phyloP scores from a whole-genome alignment of 1,140 invertebrate species.

The Samia ricini region DNA sequence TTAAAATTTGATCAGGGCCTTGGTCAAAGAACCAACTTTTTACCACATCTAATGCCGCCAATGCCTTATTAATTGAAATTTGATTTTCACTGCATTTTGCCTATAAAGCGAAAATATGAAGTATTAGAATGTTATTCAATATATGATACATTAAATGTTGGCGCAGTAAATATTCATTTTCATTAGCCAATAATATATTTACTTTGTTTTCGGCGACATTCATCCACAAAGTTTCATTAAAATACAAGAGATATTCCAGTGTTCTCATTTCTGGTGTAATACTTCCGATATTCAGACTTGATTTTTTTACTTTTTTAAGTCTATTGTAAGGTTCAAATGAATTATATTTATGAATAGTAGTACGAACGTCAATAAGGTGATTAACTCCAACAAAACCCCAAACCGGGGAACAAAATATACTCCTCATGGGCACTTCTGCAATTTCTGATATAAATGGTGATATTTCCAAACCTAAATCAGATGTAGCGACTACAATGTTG shows the following conservation, averaged over 20 bases:
- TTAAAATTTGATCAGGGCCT: conserved; percentile 53
- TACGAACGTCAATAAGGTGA: conserved; percentile 69
- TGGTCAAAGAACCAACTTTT: conserved; percentile 66
- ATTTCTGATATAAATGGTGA: conserved; percentile 52
- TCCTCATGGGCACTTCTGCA: conserved; percentile 55
- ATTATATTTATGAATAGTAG: conserved; percentile 69
- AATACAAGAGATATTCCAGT: conserved; percentile 67
- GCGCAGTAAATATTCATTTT: not conserved
- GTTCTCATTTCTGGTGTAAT: conserved; percentile 67
- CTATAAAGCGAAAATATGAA: conserved; percentile 5
- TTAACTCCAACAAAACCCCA: conserved; percentile 78
- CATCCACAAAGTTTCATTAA: conserved; percentile 54
- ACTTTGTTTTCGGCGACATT: conserved; percentile 51
- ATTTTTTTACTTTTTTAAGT: conserved; percentile 59
- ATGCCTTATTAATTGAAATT: conserved; percentile 45
- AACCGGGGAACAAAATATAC: conserved; percentile 76
- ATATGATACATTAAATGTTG: not conserved
- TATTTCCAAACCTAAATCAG: conserved; percentile 69
- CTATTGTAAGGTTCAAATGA: conserved; percentile 60
- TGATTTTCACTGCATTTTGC: not conserved
- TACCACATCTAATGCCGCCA: conserved; percentile 56
- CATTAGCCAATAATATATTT: conserved; percentile 12
- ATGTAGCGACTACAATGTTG: conserved; percentile 74
- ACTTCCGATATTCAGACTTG: conserved; percentile 63
- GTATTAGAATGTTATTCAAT: not conserved